Evolutionary conservation across 1,140 invertebrate genomes (phyloP).

Genomic region (Rhynchophorus ferrugineus): DNA sequence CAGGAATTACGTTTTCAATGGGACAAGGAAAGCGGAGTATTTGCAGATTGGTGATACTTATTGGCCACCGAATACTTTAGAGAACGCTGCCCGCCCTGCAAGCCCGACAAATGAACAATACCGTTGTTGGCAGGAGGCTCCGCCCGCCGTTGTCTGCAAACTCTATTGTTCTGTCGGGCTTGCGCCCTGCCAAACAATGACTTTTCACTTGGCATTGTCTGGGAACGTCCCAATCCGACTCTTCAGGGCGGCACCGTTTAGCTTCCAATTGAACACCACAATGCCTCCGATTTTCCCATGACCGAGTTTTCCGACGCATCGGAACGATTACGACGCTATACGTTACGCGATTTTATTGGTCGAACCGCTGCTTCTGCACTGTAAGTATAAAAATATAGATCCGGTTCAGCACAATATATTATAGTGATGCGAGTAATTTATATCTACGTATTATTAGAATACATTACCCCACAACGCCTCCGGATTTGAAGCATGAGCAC

Average conservation of each 20-base stretch:
- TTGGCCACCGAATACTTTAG: constrained; percentile 25
- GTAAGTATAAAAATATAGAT: too few relatives aligned
- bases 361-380: too few relatives aligned
- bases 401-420: too few relatives aligned
- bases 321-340: too few relatives aligned
- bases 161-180: constrained; percentile 37
- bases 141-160: constrained; percentile 37
- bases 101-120: constrained; percentile 38
- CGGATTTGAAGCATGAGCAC: too few relatives aligned
- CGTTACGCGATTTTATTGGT: too few relatives aligned
- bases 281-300: constrained; percentile 17
- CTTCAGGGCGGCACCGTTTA: constrained; percentile 34
- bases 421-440: too few relatives aligned
- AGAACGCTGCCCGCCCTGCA: constrained; percentile 24
- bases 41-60: constrained; percentile 18
- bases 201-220: constrained; percentile 35
- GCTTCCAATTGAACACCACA: constrained; percentile 24
- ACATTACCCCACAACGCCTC: too few relatives aligned
- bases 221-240: constrained; percentile 37
- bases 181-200: constrained; percentile 37
- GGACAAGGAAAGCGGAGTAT: neutral
- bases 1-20: too few relatives aligned
- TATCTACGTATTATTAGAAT: too few relatives aligned
- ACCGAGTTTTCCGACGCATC: neutral
- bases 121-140: constrained; percentile 30